A percentile compares a stretch with the other conserved stretches of the same genome.
Conservation (phyloP, 2,797 vertebrate genomes). For the Euthynnus affinis region DNA sequence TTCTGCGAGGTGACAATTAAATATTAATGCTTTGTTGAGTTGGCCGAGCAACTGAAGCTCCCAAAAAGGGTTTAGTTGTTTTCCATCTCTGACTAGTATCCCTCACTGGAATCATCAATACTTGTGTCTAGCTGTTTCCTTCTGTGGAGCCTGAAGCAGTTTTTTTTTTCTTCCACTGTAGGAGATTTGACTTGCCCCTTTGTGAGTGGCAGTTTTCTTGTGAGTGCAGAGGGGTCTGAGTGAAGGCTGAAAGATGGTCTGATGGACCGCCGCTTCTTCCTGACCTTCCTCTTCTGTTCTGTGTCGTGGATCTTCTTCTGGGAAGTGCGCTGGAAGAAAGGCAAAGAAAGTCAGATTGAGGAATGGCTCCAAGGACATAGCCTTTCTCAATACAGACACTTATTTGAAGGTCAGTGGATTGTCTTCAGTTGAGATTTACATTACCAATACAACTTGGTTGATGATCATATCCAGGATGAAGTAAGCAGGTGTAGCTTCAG, state of each 20-base stretch:
- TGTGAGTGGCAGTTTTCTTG: conserved; percentile 54
- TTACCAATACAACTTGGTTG: neutral
- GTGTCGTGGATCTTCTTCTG: conserved; percentile 89
- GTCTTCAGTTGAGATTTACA: conserved; percentile 10
- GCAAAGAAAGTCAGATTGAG: conserved; percentile 87
- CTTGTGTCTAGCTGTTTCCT: conserved; percentile 6
- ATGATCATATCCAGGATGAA: neutral
- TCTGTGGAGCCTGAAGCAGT: conserved; percentile 10
- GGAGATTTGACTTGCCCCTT: conserved; percentile 40
- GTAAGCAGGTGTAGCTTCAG: neutral
- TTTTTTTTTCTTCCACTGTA: conserved; percentile 39
- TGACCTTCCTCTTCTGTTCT: conserved; percentile 87
- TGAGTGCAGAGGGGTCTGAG: conserved; percentile 72
- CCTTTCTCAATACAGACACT: conserved; percentile 89
- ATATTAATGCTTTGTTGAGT: conserved; percentile 69
- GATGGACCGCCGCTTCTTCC: conserved; percentile 89
- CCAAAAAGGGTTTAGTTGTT: neutral
- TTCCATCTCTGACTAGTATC: neutral
- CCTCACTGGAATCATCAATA: neutral
- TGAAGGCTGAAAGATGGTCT: conserved; percentile 86
- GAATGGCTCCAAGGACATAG: conserved; percentile 87
- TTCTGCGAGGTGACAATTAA: conserved; percentile 65
- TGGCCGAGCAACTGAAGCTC: conserved; percentile 26
- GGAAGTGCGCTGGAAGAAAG: conserved; percentile 89
- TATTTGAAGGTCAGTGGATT: conserved; percentile 90